These are phyloP conservation scores for Agonopterix heracliana DNA, from an alignment of 2,888 invertebrate genomes.

Conservation along the genomic window DNA sequence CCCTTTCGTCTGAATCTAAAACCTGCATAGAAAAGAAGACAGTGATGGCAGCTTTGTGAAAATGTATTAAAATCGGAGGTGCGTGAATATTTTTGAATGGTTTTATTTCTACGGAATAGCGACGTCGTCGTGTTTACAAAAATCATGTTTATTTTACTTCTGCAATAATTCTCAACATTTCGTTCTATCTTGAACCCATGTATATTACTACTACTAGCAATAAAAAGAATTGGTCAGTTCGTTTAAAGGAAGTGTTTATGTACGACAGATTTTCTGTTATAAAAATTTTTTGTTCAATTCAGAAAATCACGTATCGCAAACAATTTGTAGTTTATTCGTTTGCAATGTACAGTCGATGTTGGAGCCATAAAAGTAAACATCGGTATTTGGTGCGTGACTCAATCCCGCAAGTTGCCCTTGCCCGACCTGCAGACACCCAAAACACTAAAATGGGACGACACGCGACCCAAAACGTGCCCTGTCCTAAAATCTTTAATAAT, in stretches of 20 bases:
- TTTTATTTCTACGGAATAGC: slow-evolving; percentile 3
- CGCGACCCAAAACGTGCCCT: slow-evolving; percentile 30
- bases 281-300: not conserved
- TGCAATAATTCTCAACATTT: too few relatives aligned
- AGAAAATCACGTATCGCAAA: slow-evolving; percentile 27
- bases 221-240: too few relatives aligned
- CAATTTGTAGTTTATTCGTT: slow-evolving; percentile 11
- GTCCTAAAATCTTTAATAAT: slow-evolving; percentile 25
- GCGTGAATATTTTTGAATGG: slow-evolving; percentile 45
- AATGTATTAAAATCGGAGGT: slow-evolving; percentile 44
- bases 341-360: slow-evolving; percentile 36
- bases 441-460: slow-evolving; percentile 20
- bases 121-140: too few relatives aligned
- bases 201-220: too few relatives aligned
- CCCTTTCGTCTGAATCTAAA: slow-evolving; percentile 24
- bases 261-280: too few relatives aligned
- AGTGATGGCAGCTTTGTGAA: slow-evolving; percentile 44
- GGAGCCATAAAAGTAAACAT: slow-evolving; percentile 38
- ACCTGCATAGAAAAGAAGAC: slow-evolving; percentile 31
- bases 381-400: slow-evolving; percentile 45
- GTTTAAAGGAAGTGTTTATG: too few relatives aligned
- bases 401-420: slow-evolving; percentile 22
- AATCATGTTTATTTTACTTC: too few relatives aligned
- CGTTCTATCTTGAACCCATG: too few relatives aligned
- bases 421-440: slow-evolving; percentile 17